These are phyloP conservation scores for Cottoperca gobio DNA, from an alignment of 2,797 vertebrate genomes.

Conservation along the genomic window DNA sequence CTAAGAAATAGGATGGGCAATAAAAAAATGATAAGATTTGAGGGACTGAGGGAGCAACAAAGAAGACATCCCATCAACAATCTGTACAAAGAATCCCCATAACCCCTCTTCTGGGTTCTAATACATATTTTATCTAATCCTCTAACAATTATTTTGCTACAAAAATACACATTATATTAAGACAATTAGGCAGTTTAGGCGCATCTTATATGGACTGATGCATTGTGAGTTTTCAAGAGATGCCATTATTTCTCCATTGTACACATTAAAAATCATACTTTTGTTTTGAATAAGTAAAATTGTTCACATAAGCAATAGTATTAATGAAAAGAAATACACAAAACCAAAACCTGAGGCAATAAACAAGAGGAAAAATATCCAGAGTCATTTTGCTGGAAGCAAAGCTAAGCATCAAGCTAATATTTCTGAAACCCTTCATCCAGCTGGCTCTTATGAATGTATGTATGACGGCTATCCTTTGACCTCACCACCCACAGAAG, in stretches of 20 bases:
- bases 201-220: not conserved
- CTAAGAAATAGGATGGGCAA: not conserved
- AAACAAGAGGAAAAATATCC: conserved; percentile 12
- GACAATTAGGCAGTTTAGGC: not conserved
- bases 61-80: conserved; percentile 1
- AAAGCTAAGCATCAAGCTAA: conserved; percentile 41
- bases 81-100: not conserved
- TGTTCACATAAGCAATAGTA: conserved; percentile 6
- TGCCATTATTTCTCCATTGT: not conserved
- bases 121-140: not conserved
- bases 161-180: not conserved
- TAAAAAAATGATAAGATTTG: not conserved
- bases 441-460: conserved; percentile 69
- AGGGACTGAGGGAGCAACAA: not conserved
- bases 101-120: not conserved
- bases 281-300: conserved; percentile 21
- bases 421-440: conserved; percentile 60
- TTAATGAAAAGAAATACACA: conserved; percentile 32
- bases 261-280: conserved; percentile 3
- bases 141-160: not conserved
- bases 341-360: conserved; percentile 1
- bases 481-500: conserved; percentile 64
- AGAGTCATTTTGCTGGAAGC: conserved; percentile 14
- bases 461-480: conserved; percentile 71
- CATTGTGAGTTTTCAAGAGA: not conserved